Evolutionary conservation across 2,888 invertebrate species (phyloP).

Genomic region (Seira musarum): DNA sequence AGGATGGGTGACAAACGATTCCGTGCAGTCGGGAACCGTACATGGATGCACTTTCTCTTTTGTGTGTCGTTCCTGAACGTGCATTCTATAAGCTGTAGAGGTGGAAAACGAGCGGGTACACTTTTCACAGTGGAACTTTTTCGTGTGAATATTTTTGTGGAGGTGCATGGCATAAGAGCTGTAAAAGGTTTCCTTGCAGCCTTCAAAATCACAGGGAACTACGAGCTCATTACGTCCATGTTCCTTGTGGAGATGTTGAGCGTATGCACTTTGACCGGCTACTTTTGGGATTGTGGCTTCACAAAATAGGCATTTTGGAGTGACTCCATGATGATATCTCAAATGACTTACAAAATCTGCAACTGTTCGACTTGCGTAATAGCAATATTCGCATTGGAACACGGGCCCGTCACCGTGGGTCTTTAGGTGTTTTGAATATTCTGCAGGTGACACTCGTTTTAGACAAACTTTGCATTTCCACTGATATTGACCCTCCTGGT

Average conservation of each 20-base stretch:
- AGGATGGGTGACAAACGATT: neutral
- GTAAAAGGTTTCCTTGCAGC: neutral
- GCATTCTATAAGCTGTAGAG: neutral
- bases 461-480: neutral
- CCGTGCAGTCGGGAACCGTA: neutral
- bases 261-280: neutral
- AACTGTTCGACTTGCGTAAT: neutral
- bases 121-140: neutral
- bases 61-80: neutral
- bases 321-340: neutral
- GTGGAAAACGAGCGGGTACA: neutral
- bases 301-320: neutral
- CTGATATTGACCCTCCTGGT: neutral
- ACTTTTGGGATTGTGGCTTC: neutral
- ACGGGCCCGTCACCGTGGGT: neutral
- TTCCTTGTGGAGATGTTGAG: neutral
- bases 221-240: neutral
- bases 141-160: neutral
- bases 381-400: neutral
- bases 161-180: neutral
- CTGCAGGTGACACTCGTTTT: neutral
- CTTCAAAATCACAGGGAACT: neutral
- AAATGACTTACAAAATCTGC: neutral
- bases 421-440: neutral
- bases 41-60: neutral